Base-by-base conservation (phyloP, 2,888 invertebrate genomes). In the Spicauda simplicius region DNA sequence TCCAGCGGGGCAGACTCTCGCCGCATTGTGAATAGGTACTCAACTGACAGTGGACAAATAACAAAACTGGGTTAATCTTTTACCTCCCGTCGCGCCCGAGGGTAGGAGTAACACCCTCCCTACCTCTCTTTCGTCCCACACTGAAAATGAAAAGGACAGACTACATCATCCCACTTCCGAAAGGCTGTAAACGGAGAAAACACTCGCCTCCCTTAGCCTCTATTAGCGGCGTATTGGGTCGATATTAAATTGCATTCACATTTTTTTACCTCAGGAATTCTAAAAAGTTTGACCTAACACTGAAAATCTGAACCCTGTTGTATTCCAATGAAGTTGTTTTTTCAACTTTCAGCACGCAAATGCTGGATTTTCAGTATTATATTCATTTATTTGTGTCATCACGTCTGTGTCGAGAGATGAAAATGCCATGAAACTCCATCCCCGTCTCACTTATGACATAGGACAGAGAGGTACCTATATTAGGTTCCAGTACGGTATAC, bases 51-150 rank as follows among this genome's bases (percentile, higher is more conserved):
- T 92, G 92, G 92, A 93, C 92, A 93, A 93, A 93, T 92, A 92
- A 92, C 92, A 91, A 91, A 92, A 93, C 92, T 93, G 90, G 92
- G 92, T 93, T 93, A 93, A 93, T 92, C 92, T 92, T 91, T 91
- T 87, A 87, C 92, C 92, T 86, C 92, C 92, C 91, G 87, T 82
- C 71, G 82, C 75, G 80, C 73, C 75, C 70, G 82, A 90, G 87
- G 89, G 85, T 84, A 82, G 90, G 83, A 77, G 84, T 52, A 58
- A 55, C 90, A 87, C 90, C 91, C 78, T 74, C 71, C 55, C 68
- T 71, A 71, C 81, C 76, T 90, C 90, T 83, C 90, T 81, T 79
- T 91, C 85, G 73, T 61, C 63, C 74, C 62, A 71, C 77, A 83
- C 80, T 78, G 77, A 82, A 87, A 83, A 81, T 81, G 87, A 89